These are phyloP conservation scores for Achroia grisella DNA, from an alignment of 1,140 invertebrate genomes.

Conservation along the genomic window DNA sequence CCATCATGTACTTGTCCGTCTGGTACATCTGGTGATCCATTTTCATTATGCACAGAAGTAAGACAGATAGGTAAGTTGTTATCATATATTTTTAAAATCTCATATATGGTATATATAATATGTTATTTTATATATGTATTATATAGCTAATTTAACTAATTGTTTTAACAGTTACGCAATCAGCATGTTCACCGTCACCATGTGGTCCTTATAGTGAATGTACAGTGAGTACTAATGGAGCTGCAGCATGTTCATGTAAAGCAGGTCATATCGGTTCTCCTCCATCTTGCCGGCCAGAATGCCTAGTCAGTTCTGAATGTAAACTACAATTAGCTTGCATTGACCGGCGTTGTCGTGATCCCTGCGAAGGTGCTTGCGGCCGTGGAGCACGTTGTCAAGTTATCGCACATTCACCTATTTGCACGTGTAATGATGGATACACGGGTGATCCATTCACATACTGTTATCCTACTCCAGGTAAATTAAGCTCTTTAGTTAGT, in stretches of 20 bases:
- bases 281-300: slow-evolving; percentile 81
- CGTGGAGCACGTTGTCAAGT: slow-evolving; percentile 86
- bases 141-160: background rate
- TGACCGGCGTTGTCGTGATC: slow-evolving; percentile 77
- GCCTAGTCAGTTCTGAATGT: slow-evolving; percentile 81
- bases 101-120: too few species aligned
- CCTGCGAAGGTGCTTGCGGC: slow-evolving; percentile 85
- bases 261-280: slow-evolving; percentile 82
- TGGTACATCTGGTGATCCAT: slow-evolving; percentile 82
- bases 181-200: slow-evolving; percentile 83
- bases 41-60: slow-evolving; percentile 78
- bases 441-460: slow-evolving; percentile 88
- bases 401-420: slow-evolving; percentile 87
- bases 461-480: slow-evolving; percentile 77
- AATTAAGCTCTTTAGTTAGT: slow-evolving; percentile 7
- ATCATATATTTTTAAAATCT: too few species aligned
- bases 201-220: slow-evolving; percentile 86
- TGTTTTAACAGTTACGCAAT: slow-evolving; percentile 30
- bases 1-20: slow-evolving; percentile 81
- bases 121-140: too few species aligned
- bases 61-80: slow-evolving; percentile 59
- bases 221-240: slow-evolving; percentile 76
- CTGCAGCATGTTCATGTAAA: slow-evolving; percentile 81
- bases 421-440: slow-evolving; percentile 83
- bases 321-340: slow-evolving; percentile 77